Evolutionary conservation across 2,888 invertebrate species (phyloP), one percentile per base, ranked within the genome.

Genomic region (Molanna angustata): DNA sequence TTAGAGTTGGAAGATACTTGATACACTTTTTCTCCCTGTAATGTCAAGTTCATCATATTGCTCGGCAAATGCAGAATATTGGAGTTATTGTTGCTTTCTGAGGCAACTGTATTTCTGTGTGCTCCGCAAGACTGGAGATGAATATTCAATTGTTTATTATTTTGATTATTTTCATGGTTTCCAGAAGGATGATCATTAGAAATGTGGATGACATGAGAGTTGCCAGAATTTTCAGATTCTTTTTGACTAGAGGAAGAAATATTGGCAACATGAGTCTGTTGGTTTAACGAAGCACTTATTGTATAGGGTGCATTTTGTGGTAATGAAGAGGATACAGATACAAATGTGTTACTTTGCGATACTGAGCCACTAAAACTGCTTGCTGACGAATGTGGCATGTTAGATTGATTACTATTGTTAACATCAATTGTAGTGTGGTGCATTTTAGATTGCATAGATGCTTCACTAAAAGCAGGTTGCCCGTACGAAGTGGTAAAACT

Each of bases 21-120:
- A 27, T 54, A 59, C n/a, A 59, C 39, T 54, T 59, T 56, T 20
- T 56, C 56, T 18, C 54, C 54, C 50, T 58, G 56, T 20, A 58
- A 19, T 32, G 58, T 46, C 19, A 58, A 22, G 40, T 58, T 58
- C 52, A 56, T 49, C 58, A 58, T 54, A 33, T 58, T 58, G 19
- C 27, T 50, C 3, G 58, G 56, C 19, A 58, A 27, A 41, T 58
- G 56, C 4, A 56, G 45, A 4, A 58, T 52, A 9, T 44, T 27
- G 21, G 43, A 53, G 39, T 45, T 55, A 14, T 13, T n/a, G 20
- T 32, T 54, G 2, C 54, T 48, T 7, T 47, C 18, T 4, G 46
- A 17, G 6, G 37, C 20, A 4, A 54, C 37, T 4, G 18, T 17
- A 47, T 46, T 52, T 42, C 56, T 52, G 20, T 56, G 54, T 2